Base-by-base conservation (phyloP, 2,888 invertebrate genomes). In the Chydorus sphaericus region DNA sequence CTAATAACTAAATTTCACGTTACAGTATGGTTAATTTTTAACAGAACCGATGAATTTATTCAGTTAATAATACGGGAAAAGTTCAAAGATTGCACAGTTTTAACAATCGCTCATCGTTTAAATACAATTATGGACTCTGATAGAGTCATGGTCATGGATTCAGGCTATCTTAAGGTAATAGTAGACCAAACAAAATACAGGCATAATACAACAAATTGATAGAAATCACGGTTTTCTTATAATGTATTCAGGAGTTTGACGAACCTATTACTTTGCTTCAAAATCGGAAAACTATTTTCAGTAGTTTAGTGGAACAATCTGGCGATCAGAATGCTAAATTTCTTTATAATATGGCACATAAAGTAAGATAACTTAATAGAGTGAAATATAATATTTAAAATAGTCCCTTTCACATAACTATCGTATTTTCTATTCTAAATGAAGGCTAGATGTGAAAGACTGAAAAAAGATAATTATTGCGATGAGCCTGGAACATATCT, bases 211-310 rank as follows among this genome's bases (percentile, higher is more conserved):
- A n/a, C n/a, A n/a, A n/a, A n/a, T n/a, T n/a, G n/a, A n/a, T n/a
- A n/a, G n/a, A n/a, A n/a, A n/a, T 10, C 6, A 10, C 11, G 14
- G 4, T 39, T 31, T 44, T 29, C 26, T 14, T 18, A n/a, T n/a
- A n/a, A n/a, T 49, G 54, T 39, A 51, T 63, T 16, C 60, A 71
- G 57, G 91, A 93, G 68, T 79, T 82, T 48, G 87, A 83, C 8
- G 81, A 83, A 64, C 90, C 93, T 0, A 78, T 78, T 66, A 73
- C 77, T 62, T 66, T 86, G 38, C 65, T 85, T 60, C 73, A 77
- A 20, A 74, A 77, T 62, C 69, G 73, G 60, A 71, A 70, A 2
- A 80, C 82, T 1, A 73, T 77, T 56, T 78, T 86, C 64, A 78
- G 78, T 60, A 70, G 75, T 14, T 70, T 86, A 63, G 81, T 85